phyloP scores from a whole-genome alignment of 2,113 vertebrate species.

The Kryptolebias marmoratus region DNA sequence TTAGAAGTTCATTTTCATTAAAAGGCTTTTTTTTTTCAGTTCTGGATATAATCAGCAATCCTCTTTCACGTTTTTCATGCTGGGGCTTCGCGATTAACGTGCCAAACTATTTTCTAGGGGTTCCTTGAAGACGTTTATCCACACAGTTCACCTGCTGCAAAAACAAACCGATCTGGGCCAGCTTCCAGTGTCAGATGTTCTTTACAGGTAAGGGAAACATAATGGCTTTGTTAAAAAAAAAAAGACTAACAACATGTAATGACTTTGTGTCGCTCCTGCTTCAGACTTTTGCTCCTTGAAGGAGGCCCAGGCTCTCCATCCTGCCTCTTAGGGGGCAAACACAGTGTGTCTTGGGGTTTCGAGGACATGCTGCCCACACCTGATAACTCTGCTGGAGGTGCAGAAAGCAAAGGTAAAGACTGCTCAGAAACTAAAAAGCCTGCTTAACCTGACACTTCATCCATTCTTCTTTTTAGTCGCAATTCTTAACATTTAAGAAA shows the following conservation, averaged over 20 bases:
- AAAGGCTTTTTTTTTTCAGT: conserved; percentile 4
- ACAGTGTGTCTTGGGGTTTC: conserved; percentile 98
- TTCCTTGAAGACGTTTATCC: conserved; percentile 98
- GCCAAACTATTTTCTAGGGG: conserved; percentile 83
- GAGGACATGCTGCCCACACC: conserved; percentile 97
- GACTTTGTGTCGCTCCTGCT: conserved; percentile 29
- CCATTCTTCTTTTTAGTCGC: background rate
- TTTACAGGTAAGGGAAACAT: conserved; percentile 87
- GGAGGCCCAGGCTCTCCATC: conserved; percentile 97
- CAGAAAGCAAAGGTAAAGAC: conserved; percentile 91
- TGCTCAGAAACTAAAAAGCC: background rate
- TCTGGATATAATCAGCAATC: conserved; percentile 12
- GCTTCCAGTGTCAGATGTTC: conserved; percentile 94
- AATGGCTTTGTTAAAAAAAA: conserved; percentile 1
- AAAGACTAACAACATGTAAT: background rate
- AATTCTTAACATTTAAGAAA: background rate
- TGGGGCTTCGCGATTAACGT: conserved; percentile 17
- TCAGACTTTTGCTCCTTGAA: conserved; percentile 93
- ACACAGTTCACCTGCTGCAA: conserved; percentile 97
- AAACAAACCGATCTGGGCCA: conserved; percentile 95
- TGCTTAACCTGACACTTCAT: background rate
- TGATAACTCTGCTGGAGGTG: conserved; percentile 87
- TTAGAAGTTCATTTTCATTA: conserved; percentile 16
- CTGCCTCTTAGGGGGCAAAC: conserved; percentile 95
- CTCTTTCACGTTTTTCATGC: conserved; percentile 20